Evolutionary conservation across 2,113 vertebrate genomes (phyloP), one percentile per base, ranked within the genome.

Genomic region (Chaetops frenatus): DNA sequence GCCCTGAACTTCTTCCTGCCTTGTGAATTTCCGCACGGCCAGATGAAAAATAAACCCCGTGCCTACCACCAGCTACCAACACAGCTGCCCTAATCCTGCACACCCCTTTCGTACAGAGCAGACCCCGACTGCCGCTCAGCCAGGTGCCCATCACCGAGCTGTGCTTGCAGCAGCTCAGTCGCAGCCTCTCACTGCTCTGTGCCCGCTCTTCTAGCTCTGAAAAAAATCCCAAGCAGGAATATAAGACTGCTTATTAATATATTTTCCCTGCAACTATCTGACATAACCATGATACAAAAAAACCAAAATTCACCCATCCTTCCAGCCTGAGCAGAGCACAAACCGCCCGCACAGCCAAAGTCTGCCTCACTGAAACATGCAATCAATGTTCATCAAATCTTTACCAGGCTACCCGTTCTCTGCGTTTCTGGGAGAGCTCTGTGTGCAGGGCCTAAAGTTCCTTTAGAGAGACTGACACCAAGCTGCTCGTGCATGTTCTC

Each of bases 131-230:
- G 36, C 9, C 29, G 8, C 53, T 61, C 50, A 12, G 1, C 38
- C 28, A 3, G 21, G 9, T 1, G 1, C 42, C 31, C 25, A n/a
- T n/a, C n/a, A 24, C 15, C 0, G 0, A 56, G 29, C 47, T 10
- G 10, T 0, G 2, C 35, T 11, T 18, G 4, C 51, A 20, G 44
- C 45, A 36, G 36, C 64, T 10, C 12, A 10, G 11, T 23, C 15
- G 2, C 7, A 7, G 35, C 48, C 1, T 0, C 31, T 10, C 21
- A 2, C 8, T 11, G 5, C 67, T 45, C 47, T 16, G 5, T 19
- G 7, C 31, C 48, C 0, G 0, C 7, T 1, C 42, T 62, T 50
- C 50, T 18, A 40, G 42, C 31, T 73, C 51, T 16, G 50, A 54
- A 77, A 35, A 61, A 27, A 11, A 35, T 65, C 47, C 12, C 50